Conservation (phyloP, 1,140 invertebrate species). For the Brachionus rubens region DNA sequence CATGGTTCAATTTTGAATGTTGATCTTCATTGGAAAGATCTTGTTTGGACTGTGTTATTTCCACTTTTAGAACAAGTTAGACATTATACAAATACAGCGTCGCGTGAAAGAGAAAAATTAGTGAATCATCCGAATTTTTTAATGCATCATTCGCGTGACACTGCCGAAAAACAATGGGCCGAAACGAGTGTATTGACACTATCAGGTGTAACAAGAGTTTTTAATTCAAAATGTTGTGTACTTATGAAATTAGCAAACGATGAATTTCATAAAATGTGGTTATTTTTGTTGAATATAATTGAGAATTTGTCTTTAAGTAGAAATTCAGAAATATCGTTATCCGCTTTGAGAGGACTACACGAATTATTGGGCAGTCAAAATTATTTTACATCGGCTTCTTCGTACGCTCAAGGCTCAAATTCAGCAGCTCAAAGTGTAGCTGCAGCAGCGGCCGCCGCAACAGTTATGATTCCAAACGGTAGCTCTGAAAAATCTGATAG, state of each 20-base stretch:
- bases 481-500: constrained; percentile 22
- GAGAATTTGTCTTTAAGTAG: constrained; percentile 82
- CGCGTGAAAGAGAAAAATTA: constrained; percentile 77
- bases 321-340: constrained; percentile 90
- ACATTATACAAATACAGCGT: constrained; percentile 82
- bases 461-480: neutral
- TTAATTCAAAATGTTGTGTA: constrained; percentile 67
- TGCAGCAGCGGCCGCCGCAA: neutral
- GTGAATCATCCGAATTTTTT: constrained; percentile 79
- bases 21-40: constrained; percentile 69
- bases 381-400: constrained; percentile 2
- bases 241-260: constrained; percentile 50
- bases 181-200: constrained; percentile 84
- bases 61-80: constrained; percentile 87
- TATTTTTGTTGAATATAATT: constrained; percentile 83
- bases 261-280: constrained; percentile 88
- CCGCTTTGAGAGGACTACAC: constrained; percentile 89
- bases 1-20: constrained; percentile 82
- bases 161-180: constrained; percentile 98
- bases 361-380: constrained; percentile 69
- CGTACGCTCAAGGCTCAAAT: neutral
- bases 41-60: constrained; percentile 73
- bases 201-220: constrained; percentile 73
- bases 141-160: constrained; percentile 96
- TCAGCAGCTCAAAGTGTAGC: constrained; percentile 40